A percentile compares a stretch with the other conserved stretches of the same genome.
Evolutionary conservation across 2,797 vertebrate genomes (phyloP).

Genomic region (Champsocephalus esox): DNA sequence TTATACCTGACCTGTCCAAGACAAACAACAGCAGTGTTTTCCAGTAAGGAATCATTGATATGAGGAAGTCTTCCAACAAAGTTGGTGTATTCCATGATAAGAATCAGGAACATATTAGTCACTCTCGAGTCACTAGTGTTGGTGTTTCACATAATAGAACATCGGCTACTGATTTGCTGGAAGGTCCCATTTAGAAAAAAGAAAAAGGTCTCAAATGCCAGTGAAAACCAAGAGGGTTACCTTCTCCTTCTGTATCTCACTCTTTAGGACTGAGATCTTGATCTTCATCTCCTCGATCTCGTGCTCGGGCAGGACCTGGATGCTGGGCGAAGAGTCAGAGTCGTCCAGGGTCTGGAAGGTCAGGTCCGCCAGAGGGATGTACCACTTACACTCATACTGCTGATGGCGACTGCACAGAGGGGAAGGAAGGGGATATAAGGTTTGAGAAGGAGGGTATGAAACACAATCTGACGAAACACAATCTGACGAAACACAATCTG

Average conservation of each 20-base stretch:
- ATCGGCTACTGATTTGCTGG: neutral
- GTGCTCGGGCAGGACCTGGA: slow-evolving; percentile 93
- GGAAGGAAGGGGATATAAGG: neutral
- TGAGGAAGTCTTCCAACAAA: neutral
- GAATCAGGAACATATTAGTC: slow-evolving; percentile 1
- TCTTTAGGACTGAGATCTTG: slow-evolving; percentile 96
- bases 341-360: slow-evolving; percentile 94
- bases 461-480: neutral
- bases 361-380: slow-evolving; percentile 94
- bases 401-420: slow-evolving; percentile 89
- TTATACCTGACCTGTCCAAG: neutral
- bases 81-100: neutral
- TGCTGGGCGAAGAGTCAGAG: slow-evolving; percentile 90
- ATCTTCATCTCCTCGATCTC: slow-evolving; percentile 99
- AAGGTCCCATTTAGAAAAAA: neutral
- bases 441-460: neutral
- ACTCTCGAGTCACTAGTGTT: slow-evolving; percentile 12
- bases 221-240: slow-evolving; percentile 70
- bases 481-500: too few species aligned
- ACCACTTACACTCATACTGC: slow-evolving; percentile 99
- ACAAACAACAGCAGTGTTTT: slow-evolving; percentile 33
- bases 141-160: slow-evolving; percentile 11
- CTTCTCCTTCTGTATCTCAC: slow-evolving; percentile 97
- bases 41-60: slow-evolving; percentile 6
- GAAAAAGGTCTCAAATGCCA: neutral